Percentiles rank a stretch among this genome's conserved stretches.
phyloP scores from a whole-genome alignment of 2,888 invertebrate species.

The Mesorhabditis belari region DNA sequence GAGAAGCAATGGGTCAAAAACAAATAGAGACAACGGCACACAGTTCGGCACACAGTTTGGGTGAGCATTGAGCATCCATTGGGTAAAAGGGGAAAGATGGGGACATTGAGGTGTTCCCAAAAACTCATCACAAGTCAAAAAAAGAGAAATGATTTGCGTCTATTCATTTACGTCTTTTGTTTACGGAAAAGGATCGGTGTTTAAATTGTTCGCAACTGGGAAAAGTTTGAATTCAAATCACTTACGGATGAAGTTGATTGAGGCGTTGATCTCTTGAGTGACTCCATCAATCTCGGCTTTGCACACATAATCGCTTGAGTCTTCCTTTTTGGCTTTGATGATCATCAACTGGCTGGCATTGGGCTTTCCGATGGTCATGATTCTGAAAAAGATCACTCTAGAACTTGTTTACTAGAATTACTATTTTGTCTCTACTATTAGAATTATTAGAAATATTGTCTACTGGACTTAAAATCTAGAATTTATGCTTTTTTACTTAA shows the following conservation, averaged over 20 bases:
- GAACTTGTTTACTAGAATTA: background rate
- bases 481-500: conserved; percentile 6
- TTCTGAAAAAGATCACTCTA: conserved; percentile 12
- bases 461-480: conserved; percentile 4
- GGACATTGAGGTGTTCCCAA: too few relatives aligned
- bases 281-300: conserved; percentile 20
- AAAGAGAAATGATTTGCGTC: too few relatives aligned
- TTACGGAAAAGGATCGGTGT: too few relatives aligned
- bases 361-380: conserved; percentile 30
- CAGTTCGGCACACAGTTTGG: too few relatives aligned
- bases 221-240: too few relatives aligned
- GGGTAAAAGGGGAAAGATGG: too few relatives aligned
- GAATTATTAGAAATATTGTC: background rate
- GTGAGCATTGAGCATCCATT: too few relatives aligned
- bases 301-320: conserved; percentile 29
- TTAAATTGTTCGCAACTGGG: too few relatives aligned
- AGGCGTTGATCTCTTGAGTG: conserved; percentile 18
- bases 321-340: conserved; percentile 21
- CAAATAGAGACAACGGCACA: background rate
- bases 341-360: conserved; percentile 32
- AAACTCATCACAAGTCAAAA: too few relatives aligned
- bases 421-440: background rate
- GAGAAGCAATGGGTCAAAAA: too few relatives aligned
- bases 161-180: too few relatives aligned
- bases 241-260: conserved; percentile 32